These are phyloP conservation scores for Galeopsomyia nigrocyanea DNA, from an alignment of 2,888 invertebrate genomes.

Conservation along the genomic window DNA sequence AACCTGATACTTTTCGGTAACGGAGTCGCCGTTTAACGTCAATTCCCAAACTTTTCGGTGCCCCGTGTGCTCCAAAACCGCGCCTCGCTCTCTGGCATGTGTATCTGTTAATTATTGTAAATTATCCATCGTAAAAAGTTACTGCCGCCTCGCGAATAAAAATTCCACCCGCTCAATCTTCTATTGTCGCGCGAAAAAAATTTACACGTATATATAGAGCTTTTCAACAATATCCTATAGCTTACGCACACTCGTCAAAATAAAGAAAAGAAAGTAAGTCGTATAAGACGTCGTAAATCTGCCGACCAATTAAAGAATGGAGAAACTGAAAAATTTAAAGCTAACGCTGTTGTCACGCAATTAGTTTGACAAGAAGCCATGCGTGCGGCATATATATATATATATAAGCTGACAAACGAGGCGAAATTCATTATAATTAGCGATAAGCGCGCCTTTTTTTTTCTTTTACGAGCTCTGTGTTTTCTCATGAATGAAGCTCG, in stretches of 20 bases:
- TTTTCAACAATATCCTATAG: too few relatives aligned
- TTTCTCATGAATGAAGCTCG: conserved; percentile 39
- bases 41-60: conserved; percentile 1
- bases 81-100: background rate
- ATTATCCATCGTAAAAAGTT: background rate
- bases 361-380: too few relatives aligned
- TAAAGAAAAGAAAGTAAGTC: too few relatives aligned
- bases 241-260: too few relatives aligned
- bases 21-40: conserved; percentile 44
- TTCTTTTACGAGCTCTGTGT: conserved; percentile 5
- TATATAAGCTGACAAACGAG: conserved; percentile 1
- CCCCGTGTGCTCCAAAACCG: background rate
- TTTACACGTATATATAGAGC: too few relatives aligned
- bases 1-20: conserved; percentile 47
- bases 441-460: conserved; percentile 5
- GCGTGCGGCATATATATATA: background rate
- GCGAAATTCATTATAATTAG: conserved; percentile 17
- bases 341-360: too few relatives aligned
- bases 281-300: too few relatives aligned
- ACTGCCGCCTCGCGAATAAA: background rate
- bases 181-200: too few relatives aligned
- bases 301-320: too few relatives aligned
- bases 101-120: conserved; percentile 31
- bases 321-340: too few relatives aligned
- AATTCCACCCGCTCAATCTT: too few relatives aligned